Evolutionary conservation across 2,888 invertebrate genomes (phyloP).

Genomic region (Crepidodera aurea): DNA sequence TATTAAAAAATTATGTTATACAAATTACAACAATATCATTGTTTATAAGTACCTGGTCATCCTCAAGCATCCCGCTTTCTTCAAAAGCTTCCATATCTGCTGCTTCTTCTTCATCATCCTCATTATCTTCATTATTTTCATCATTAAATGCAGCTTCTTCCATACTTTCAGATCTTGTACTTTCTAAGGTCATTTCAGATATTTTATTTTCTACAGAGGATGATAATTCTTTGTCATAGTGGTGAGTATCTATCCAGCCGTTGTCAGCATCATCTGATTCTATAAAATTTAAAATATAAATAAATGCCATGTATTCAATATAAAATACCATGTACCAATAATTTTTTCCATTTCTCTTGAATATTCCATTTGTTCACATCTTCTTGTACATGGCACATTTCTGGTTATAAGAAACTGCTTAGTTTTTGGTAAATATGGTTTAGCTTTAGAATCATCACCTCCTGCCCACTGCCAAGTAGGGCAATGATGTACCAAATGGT

Average conservation of each 20-base stretch:
- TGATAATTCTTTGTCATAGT: constrained; percentile 68
- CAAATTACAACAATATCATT: too few species aligned
- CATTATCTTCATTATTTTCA: constrained; percentile 65
- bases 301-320: not conserved
- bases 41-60: constrained; percentile 88
- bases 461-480: constrained; percentile 99
- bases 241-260: constrained; percentile 99
- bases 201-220: constrained; percentile 79
- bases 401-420: constrained; percentile 97
- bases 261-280: constrained; percentile 87
- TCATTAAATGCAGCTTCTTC: constrained; percentile 60
- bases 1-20: too few species aligned
- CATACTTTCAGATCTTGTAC: constrained; percentile 64
- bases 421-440: constrained; percentile 89
- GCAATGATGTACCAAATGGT: constrained; percentile 98
- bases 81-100: constrained; percentile 98
- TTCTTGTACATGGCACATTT: constrained; percentile 95
- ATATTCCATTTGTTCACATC: constrained; percentile 97
- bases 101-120: constrained; percentile 91
- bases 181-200: constrained; percentile 88
- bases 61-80: constrained; percentile 93
- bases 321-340: constrained; percentile 60
- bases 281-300: constrained; percentile 2
- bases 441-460: constrained; percentile 89
- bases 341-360: constrained; percentile 90